phyloP scores from a whole-genome alignment of 1,140 invertebrate genomes.

The Anastatus disparis region DNA sequence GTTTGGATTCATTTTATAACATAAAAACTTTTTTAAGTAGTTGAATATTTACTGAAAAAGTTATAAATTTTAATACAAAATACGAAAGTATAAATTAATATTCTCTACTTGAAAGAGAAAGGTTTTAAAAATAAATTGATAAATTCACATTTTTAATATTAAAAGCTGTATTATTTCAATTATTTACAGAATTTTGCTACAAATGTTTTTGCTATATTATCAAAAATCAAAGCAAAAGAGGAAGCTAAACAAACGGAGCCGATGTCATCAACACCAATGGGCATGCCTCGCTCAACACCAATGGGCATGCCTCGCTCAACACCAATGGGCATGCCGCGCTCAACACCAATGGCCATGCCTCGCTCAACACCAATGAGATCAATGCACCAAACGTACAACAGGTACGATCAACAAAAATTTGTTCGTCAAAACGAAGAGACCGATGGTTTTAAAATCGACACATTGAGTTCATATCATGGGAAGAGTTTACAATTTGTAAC shows the following conservation, averaged over 20 bases:
- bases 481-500: constrained; percentile 98
- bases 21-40: neutral
- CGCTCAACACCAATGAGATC: constrained; percentile 74
- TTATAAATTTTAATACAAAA: neutral
- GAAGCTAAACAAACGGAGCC: constrained; percentile 82
- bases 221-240: constrained; percentile 92
- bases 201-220: constrained; percentile 92
- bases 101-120: no score
- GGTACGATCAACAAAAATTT: constrained; percentile 98
- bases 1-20: neutral
- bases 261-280: constrained; percentile 72
- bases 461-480: constrained; percentile 96
- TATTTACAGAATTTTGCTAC: constrained; percentile 82
- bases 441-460: constrained; percentile 98
- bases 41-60: neutral
- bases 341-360: constrained; percentile 78
- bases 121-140: no score
- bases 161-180: neutral
- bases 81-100: neutral
- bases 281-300: no score
- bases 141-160: neutral
- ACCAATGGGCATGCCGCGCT: no score
- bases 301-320: no score
- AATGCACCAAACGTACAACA: constrained; percentile 88
- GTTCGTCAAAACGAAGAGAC: constrained; percentile 93